These are phyloP conservation scores for Atlantisia rogersi DNA, from an alignment of 2,113 vertebrate genomes.

Conservation along the genomic window DNA sequence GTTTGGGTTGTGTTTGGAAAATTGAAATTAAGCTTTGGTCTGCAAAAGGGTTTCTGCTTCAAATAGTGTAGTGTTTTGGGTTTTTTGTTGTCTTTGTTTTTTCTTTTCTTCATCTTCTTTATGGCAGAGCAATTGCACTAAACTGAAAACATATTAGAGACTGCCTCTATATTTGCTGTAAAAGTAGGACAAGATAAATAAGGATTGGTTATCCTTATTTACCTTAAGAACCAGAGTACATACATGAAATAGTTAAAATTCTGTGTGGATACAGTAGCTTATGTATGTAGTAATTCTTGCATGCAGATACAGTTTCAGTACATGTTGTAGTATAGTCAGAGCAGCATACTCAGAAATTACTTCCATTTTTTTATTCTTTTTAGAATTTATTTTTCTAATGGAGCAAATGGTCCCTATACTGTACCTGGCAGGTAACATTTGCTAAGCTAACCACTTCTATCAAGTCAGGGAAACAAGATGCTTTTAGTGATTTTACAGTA, in stretches of 20 bases:
- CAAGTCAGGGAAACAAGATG: neutral
- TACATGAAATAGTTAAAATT: neutral
- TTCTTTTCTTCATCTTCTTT: neutral
- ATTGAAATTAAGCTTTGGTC: neutral
- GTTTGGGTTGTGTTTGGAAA: neutral
- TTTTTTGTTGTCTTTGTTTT: no score
- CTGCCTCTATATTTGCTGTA: neutral
- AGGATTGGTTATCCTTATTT: neutral
- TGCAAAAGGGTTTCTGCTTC: neutral
- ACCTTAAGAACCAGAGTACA: neutral
- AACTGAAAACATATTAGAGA: neutral
- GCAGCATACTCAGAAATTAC: neutral
- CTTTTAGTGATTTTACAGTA: slow-evolving; percentile 37
- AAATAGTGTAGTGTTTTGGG: neutral
- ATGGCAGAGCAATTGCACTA: neutral
- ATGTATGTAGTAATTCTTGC: neutral
- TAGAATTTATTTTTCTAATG: neutral
- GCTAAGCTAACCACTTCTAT: neutral
- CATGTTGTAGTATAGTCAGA: neutral
- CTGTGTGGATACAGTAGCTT: neutral
- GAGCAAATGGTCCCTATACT: neutral
- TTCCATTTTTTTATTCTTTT: neutral
- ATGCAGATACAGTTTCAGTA: neutral
- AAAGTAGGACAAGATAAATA: neutral
- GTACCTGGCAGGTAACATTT: neutral